Base-by-base conservation (phyloP, 2,888 invertebrate genomes). In the Microdon myrmicae region DNA sequence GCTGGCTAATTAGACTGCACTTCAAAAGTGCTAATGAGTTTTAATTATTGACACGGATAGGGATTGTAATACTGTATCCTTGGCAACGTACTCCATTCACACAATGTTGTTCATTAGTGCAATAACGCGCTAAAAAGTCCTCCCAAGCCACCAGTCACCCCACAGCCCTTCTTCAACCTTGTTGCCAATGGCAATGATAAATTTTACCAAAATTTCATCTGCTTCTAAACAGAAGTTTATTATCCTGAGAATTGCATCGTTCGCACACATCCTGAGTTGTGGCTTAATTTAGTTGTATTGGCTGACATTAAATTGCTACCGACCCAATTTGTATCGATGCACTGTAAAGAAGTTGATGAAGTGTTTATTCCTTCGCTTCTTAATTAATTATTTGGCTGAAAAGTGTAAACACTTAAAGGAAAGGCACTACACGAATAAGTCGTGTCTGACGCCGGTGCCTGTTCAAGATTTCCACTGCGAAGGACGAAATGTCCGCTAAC, bases 21-120 rank as follows among this genome's bases (percentile, higher is more conserved):
- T 60, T 54, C 38, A 19, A 26, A 54, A 60, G 60, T 60, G 60
- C 48, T 60, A 60, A 60, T 60, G 60, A 60, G 60, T 60, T 54
- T 60, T 60, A 60, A 60, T 60, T 60, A 60, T 60, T 60, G 60
- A 60, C 48, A 59, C 38, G 28, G 43, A 47, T 48, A 48, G 41
- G 47, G 43, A 44, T 43, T 37, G 29, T 25, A 45, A 45, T 32
- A 4, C 34, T 7, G 14, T 16, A 7, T 32, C 19, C 34, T 28
- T 20, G 3, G 12, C 38, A 16, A 16, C 9, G n/a, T 10, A 8
- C 4, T 22, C 8, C 5, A 23, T 13, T n/a, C 8, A 20, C 4
- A n/a, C 12, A 0, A 5, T 12, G 6, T 5, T n/a, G n/a, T n/a
- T n/a, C n/a, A n/a, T n/a, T n/a, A n/a, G n/a, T n/a, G n/a, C 28